Conservation (phyloP, 1,140 invertebrate genomes). For the Maconellicoccus hirsutus region DNA sequence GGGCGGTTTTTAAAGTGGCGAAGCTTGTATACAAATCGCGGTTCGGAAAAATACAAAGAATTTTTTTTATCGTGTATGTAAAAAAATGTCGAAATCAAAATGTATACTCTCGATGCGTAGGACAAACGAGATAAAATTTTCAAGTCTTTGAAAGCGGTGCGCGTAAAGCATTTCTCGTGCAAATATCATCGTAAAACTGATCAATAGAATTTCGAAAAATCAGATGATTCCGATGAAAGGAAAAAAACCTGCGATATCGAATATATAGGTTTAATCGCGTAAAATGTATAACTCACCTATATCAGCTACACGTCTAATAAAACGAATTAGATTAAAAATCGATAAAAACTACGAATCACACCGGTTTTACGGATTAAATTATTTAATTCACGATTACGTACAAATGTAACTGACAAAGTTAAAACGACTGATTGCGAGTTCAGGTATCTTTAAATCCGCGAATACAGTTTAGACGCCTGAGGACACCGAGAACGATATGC, state of each 20-base stretch:
- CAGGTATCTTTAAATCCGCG: constrained; percentile 3
- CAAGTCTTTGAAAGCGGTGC: neutral
- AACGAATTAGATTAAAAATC: too few relatives aligned
- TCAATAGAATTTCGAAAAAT: too few relatives aligned
- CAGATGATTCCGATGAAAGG: too few relatives aligned
- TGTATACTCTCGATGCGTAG: neutral
- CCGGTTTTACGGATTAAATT: neutral
- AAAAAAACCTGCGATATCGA: too few relatives aligned
- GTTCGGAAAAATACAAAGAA: neutral
- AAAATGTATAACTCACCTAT: constrained; percentile 8
- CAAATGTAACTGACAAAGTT: constrained; percentile 5
- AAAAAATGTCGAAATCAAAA: neutral
- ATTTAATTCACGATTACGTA: neutral
- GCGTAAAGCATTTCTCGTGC: neutral
- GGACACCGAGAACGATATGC: neutral
- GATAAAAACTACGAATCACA: neutral
- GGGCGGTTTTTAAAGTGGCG: neutral
- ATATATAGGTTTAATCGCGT: too few relatives aligned
- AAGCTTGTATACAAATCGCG: neutral
- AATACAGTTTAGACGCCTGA: neutral
- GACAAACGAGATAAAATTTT: neutral
- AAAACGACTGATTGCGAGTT: neutral
- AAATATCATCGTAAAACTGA: too few relatives aligned
- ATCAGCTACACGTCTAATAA: too few relatives aligned
- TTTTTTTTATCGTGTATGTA: neutral